Conservation (phyloP, 2,797 vertebrate species). For the Gambusia yucatana region DNA sequence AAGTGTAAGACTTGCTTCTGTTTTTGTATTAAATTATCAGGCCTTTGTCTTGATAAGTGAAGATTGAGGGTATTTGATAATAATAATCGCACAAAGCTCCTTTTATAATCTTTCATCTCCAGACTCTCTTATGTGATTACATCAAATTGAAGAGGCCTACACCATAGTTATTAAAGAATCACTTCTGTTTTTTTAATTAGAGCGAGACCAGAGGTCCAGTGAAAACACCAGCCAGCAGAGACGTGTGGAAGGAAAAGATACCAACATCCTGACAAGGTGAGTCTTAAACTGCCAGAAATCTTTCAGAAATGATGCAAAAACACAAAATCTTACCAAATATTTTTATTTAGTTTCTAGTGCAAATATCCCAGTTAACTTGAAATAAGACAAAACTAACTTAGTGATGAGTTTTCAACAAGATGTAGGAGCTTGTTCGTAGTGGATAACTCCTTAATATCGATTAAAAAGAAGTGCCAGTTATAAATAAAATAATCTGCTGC, state of each 20-base stretch:
- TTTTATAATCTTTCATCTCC: conserved; percentile 80
- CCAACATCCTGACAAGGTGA: not conserved
- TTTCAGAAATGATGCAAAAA: not conserved
- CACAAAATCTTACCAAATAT: not conserved
- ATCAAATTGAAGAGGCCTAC: conserved; percentile 77
- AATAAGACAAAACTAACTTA: no score
- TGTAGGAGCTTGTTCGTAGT: no score
- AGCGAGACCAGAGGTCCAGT: conserved; percentile 58
- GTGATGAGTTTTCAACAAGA: no score
- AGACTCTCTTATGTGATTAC: conserved; percentile 76
- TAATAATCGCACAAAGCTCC: conserved; percentile 61
- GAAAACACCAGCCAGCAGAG: conserved; percentile 32
- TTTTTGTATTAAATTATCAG: conserved; percentile 68
- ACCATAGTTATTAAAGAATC: conserved; percentile 78
- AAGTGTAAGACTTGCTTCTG: conserved; percentile 41
- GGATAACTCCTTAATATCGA: no score
- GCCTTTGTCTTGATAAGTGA: conserved; percentile 72
- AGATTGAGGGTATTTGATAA: conserved; percentile 73
- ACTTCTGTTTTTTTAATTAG: conserved; percentile 73
- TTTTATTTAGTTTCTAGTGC: no score
- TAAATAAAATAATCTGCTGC: no score
- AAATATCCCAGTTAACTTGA: no score
- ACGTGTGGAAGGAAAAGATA: no score
- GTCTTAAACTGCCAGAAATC: not conserved
- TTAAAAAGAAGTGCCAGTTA: no score